phyloP scores from a whole-genome alignment of 2,113 vertebrate genomes.

The Oryzias woworae region DNA sequence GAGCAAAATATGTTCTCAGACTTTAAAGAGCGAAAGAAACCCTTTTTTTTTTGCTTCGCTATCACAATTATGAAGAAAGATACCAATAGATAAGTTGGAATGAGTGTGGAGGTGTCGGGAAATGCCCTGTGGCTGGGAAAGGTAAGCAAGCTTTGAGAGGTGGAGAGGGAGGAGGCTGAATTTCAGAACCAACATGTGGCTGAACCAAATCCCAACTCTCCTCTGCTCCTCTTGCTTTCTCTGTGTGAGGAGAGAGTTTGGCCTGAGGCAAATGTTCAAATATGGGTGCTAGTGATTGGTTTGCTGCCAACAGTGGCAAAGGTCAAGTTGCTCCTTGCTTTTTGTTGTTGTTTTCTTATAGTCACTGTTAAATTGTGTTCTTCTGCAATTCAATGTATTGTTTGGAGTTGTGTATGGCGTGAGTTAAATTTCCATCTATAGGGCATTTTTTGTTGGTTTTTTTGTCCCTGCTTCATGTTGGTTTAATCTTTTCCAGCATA shows the following conservation, averaged over 20 bases:
- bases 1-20: conserved; percentile 14
- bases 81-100: conserved; percentile 45
- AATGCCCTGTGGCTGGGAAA: conserved; percentile 66
- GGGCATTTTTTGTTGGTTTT: conserved; percentile 32
- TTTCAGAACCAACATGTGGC: conserved; percentile 62
- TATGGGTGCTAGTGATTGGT: conserved; percentile 94
- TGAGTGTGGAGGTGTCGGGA: conserved; percentile 62
- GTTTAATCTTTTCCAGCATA: conserved; percentile 35
- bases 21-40: conserved; percentile 29
- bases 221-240: conserved; percentile 77
- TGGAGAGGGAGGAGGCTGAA: conserved; percentile 52
- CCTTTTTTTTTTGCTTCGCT: conserved; percentile 25
- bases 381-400: conserved; percentile 63
- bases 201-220: conserved; percentile 74
- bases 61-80: conserved; percentile 44
- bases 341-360: conserved; percentile 77
- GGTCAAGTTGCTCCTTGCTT: conserved; percentile 91
- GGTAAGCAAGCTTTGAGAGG: conserved; percentile 54
- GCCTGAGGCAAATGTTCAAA: conserved; percentile 95
- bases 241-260: conserved; percentile 88
- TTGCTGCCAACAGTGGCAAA: conserved; percentile 88
- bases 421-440: conserved; percentile 25
- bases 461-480: conserved; percentile 34
- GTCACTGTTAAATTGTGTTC: conserved; percentile 70
- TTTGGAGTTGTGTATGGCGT: conserved; percentile 46